Conservation (phyloP, 2,888 invertebrate genomes). For the Carabus problematicus region DNA sequence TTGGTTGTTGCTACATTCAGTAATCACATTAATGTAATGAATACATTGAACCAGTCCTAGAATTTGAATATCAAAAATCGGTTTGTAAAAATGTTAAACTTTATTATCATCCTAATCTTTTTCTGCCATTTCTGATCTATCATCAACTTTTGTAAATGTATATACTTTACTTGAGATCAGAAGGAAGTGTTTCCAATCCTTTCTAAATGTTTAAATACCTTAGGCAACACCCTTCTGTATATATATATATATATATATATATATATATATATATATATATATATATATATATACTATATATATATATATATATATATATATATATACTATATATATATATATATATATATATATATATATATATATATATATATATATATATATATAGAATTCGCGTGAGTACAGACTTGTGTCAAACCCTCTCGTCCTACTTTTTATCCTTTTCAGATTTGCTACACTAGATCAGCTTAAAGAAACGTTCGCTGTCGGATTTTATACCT, state of each 20-base stretch:
- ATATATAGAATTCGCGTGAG: not conserved
- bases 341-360: conserved; percentile 6
- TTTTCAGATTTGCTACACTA: conserved; percentile 5
- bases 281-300: not conserved
- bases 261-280: conserved; percentile 10
- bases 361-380: not conserved
- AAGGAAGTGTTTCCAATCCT: not conserved
- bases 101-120: no score
- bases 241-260: no score
- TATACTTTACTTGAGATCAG: not conserved
- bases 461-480: conserved; percentile 9
- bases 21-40: no score
- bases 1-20: no score
- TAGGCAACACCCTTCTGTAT: not conserved
- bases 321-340: no score
- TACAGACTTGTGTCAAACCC: conserved; percentile 6
- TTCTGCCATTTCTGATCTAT: no score
- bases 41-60: no score
- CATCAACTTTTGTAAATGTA: no score
- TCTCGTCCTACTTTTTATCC: not conserved
- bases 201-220: no score
- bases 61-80: no score
- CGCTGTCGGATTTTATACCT: conserved; percentile 7
- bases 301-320: no score
- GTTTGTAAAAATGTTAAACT: no score